phyloP scores from a whole-genome alignment of 2,113 vertebrate species.

The Polypterus bichir region DNA sequence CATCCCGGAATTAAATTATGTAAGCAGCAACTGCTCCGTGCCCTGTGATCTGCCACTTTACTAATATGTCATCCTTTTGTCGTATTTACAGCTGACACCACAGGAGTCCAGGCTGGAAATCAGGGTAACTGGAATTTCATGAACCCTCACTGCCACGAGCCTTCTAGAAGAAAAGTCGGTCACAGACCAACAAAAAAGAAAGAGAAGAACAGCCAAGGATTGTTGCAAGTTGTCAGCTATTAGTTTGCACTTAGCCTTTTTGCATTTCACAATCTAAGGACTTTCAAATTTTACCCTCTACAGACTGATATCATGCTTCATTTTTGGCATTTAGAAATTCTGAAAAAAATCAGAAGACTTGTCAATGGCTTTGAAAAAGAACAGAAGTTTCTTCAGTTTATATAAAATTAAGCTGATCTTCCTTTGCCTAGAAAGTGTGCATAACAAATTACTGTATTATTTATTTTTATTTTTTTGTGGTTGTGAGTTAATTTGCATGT shows the following conservation, averaged over 20 bases:
- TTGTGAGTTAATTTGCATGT: background rate
- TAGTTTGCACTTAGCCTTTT: conserved; percentile 30
- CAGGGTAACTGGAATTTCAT: conserved; percentile 39
- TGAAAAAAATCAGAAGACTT: background rate
- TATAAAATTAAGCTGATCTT: conserved; percentile 19
- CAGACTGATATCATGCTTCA: conserved; percentile 1
- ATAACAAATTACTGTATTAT: no score
- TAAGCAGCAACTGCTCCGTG: background rate
- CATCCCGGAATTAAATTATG: background rate
- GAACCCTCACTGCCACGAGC: conserved; percentile 31
- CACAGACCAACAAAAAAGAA: conserved; percentile 31
- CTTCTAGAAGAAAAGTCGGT: conserved; percentile 20
- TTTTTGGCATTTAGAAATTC: background rate
- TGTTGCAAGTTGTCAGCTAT: conserved; percentile 25
- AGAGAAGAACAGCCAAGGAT: conserved; percentile 32
- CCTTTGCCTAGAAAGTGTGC: no score
- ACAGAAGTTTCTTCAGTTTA: background rate
- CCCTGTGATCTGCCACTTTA: background rate
- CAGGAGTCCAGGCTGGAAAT: conserved; percentile 31
- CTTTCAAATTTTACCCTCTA: conserved; percentile 15
- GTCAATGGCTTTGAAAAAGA: background rate
- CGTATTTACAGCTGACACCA: conserved; percentile 47
- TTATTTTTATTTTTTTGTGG: background rate
- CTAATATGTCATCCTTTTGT: background rate
- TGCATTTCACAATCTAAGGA: conserved; percentile 21